Conservation (phyloP, 2,888 invertebrate species). For the Adineta ricciae region DNA sequence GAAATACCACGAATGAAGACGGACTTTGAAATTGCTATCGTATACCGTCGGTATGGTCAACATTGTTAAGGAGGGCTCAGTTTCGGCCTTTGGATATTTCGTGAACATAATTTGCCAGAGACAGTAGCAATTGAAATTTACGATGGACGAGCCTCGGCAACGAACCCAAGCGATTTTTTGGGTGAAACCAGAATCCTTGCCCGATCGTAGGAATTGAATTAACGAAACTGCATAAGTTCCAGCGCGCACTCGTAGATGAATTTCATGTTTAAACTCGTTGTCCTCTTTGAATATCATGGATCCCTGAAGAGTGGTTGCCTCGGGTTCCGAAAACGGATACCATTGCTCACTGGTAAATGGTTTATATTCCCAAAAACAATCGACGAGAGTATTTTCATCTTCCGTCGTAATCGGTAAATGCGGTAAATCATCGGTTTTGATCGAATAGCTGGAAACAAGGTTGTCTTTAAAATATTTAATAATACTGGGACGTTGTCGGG, state of each 20-base stretch:
- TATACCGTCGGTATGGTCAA: not conserved
- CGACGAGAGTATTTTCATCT: not conserved
- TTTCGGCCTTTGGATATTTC: not conserved
- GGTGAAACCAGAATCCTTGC: not conserved
- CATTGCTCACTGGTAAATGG: not conserved
- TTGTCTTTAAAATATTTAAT: not conserved
- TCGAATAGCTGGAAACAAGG: not conserved
- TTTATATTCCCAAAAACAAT: conserved; percentile 8
- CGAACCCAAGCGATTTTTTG: not conserved
- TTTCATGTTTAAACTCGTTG: not conserved
- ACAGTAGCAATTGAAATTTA: not conserved
- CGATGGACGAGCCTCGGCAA: not conserved
- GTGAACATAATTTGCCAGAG: not conserved
- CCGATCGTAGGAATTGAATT: not conserved
- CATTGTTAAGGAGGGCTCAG: not conserved
- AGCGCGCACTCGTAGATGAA: not conserved
- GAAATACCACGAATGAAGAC: not conserved
- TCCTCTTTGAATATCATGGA: not conserved
- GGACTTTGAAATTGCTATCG: not conserved
- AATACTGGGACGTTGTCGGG: not conserved
- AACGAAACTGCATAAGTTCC: not conserved
- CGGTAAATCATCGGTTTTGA: not conserved
- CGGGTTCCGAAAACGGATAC: not conserved
- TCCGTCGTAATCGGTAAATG: not conserved
- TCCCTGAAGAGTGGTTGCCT: not conserved